A percentile compares a stretch with the other conserved stretches of the same genome.
These are phyloP conservation scores for Schizotus pectinicornis DNA, from an alignment of 2,888 invertebrate species.

Conservation along the genomic window DNA sequence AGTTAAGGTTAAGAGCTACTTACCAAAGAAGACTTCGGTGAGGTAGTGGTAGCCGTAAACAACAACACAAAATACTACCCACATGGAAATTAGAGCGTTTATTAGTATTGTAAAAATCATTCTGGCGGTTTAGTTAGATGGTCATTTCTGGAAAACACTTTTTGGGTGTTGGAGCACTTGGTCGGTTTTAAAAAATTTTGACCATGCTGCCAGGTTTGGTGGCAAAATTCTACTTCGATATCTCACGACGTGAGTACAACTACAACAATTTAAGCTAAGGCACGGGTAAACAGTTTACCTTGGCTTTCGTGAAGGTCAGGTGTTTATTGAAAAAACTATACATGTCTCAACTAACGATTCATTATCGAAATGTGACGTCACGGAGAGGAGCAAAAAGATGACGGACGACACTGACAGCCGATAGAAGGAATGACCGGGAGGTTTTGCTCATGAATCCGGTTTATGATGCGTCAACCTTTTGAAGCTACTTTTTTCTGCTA, in stretches of 20 bases:
- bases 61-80: constrained; percentile 51
- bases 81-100: constrained; percentile 48
- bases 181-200: not conserved
- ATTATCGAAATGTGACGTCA: no score
- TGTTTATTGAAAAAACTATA: not conserved
- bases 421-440: no score
- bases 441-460: no score
- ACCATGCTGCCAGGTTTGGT: no score
- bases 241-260: not conserved
- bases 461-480: no score
- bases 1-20: constrained; percentile 49
- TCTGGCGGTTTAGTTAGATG: constrained; percentile 17
- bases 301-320: constrained; percentile 8
- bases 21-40: constrained; percentile 68
- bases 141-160: no score
- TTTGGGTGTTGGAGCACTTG: not conserved
- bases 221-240: not conserved
- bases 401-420: no score
- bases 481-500: no score
- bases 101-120: constrained; percentile 51
- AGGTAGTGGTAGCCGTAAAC: constrained; percentile 60
- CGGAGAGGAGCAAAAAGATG: no score
- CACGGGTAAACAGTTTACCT: constrained; percentile 4
- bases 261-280: not conserved
- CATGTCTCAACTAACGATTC: not conserved